Evolutionary conservation across 2,797 vertebrate genomes (phyloP).

Genomic region (Nyctibius grandis): DNA sequence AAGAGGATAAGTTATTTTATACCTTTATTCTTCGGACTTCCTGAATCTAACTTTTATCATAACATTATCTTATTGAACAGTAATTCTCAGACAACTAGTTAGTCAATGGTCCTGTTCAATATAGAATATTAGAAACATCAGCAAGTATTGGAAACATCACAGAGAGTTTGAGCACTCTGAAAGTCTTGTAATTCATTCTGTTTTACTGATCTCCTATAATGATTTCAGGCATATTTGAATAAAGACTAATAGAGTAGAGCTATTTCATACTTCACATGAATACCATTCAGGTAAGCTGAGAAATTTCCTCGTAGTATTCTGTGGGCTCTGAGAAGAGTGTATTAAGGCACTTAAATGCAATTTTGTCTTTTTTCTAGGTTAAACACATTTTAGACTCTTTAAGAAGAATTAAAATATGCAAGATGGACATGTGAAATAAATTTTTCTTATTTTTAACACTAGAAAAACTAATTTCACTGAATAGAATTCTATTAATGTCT

Average conservation of each 20-base stretch:
- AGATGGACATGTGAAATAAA: not conserved
- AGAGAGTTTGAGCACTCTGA: not conserved
- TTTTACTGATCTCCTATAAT: not conserved
- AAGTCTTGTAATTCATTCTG: not conserved
- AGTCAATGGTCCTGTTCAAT: not conserved
- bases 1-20: not conserved
- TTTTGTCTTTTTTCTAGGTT: not conserved
- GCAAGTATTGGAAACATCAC: not conserved
- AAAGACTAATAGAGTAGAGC: not conserved
- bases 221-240: not conserved
- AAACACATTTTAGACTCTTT: not conserved
- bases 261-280: not conserved
- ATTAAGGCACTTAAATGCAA: not conserved
- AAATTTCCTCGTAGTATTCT: not conserved
- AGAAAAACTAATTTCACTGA: not conserved
- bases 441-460: not conserved
- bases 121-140: not conserved
- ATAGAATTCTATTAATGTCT: not conserved
- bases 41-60: not conserved
- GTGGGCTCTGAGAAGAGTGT: not conserved
- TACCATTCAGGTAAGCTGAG: not conserved
- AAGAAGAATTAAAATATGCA: not conserved
- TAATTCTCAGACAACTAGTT: not conserved
- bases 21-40: not conserved
- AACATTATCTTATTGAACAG: not conserved